Base-by-base conservation (phyloP, 2,888 invertebrate species). In the Nephrotoma flavescens region DNA sequence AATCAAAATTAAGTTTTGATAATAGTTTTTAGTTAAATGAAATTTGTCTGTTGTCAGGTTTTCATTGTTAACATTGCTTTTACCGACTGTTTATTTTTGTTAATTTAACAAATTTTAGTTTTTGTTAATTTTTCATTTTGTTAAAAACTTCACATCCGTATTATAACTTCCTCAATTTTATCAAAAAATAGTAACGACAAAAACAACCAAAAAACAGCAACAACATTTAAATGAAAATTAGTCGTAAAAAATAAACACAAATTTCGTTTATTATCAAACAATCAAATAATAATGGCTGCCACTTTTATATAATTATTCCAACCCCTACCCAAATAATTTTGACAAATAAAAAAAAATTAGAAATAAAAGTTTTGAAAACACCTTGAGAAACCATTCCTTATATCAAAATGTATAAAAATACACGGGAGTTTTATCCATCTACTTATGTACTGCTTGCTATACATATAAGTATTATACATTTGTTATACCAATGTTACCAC, bases 241-340 rank as follows among this genome's bases (percentile, higher is more conserved):
- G 71, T 71, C 31, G 71, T 71, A 71, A 71, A 71, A 71, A 71
- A 71, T 71, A 31, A 71, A 71, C 71, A 71, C 71, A 71, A 71
- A 71, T 71, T 71, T 71, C 71, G 31, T 71, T 71, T 71, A 71
- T 71, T 71, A 71, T 31, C 71, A 71, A 71, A 71, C 71, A 71
- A 71, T 71, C 71, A 71, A 71, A 71, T 11, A 84, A 84, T 84
- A 84, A 84, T 84, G 84, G 84, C 84, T 84, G 84, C 84, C 84
- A 84, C 15, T 84, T 84, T 84, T 84, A 84, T 84, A 84, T 84
- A 42, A 42, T 42, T 84, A 84, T 84, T 84, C 41, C 84, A 84
- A 42, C 84, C 84, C 84, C 84, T 71, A 71, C 71, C 71, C 71
- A 31, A 71, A 57, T 7, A 57, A 11, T 31, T 71, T 71, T 31